Conservation (phyloP, 2,888 invertebrate genomes). For the Diploptera punctata region DNA sequence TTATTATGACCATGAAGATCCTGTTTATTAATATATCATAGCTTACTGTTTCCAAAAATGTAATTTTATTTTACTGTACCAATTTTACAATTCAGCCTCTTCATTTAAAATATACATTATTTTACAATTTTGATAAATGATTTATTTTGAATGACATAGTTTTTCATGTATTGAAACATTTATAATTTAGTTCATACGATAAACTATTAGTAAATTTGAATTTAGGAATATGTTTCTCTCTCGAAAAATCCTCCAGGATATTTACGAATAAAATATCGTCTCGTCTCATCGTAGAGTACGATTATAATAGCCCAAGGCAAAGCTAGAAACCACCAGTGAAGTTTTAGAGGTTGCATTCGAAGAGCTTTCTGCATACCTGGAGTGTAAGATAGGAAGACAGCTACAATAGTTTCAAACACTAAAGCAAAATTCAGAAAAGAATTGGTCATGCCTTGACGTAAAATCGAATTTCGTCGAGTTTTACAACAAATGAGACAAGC, state of each 20-base stretch:
- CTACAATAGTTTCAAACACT: background rate
- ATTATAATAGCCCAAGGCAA: slow-evolving; percentile 74
- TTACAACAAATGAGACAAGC: slow-evolving; percentile 76
- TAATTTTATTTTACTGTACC: no score
- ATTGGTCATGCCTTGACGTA: slow-evolving; percentile 65
- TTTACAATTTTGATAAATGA: no score
- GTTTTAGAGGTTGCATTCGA: background rate
- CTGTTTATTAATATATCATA: no score
- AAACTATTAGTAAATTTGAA: no score
- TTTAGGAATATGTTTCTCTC: slow-evolving; percentile 44
- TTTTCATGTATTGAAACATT: no score
- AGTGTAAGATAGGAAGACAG: background rate
- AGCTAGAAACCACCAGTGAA: slow-evolving; percentile 73
- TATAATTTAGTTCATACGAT: no score
- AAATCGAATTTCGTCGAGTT: slow-evolving; percentile 73
- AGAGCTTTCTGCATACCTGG: slow-evolving; percentile 6
- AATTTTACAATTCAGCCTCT: no score
- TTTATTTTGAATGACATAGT: no score
- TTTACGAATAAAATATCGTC: slow-evolving; percentile 71
- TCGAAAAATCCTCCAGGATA: slow-evolving; percentile 69
- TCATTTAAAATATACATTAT: no score
- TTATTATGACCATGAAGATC: no score
- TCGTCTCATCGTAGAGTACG: slow-evolving; percentile 75
- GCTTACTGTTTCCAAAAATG: no score
- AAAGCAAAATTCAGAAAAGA: slow-evolving; percentile 7